Conservation (phyloP, 35 echinoderm and acorn worm genomes). For the Nesometra sesokonis region DNA sequence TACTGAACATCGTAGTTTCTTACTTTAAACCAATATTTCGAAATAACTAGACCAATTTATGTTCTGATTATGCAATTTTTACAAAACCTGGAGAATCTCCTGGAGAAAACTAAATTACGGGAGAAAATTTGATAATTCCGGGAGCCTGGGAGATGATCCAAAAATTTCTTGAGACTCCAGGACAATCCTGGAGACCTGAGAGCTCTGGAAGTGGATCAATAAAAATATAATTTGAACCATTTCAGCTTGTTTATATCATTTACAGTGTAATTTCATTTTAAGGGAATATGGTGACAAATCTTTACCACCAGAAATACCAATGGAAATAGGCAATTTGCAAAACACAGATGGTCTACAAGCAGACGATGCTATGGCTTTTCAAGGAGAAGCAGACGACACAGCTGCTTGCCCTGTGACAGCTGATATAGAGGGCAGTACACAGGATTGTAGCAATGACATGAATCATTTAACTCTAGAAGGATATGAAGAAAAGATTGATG, state of each 20-base stretch:
- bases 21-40: too few relatives aligned
- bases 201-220: too few relatives aligned
- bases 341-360: not conserved
- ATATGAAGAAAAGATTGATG: not conserved
- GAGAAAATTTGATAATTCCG: too few relatives aligned
- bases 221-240: too few relatives aligned
- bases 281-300: constrained; percentile 62
- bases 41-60: too few relatives aligned
- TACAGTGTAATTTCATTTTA: not conserved
- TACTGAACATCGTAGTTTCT: too few relatives aligned
- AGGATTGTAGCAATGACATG: not conserved
- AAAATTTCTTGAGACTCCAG: too few relatives aligned
- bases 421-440: not conserved
- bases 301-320: constrained; percentile 32
- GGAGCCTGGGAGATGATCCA: too few relatives aligned
- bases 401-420: not conserved
- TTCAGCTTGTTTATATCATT: not conserved
- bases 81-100: too few relatives aligned
- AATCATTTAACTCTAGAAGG: not conserved
- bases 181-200: too few relatives aligned
- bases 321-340: not conserved
- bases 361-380: not conserved
- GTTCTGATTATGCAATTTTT: too few relatives aligned
- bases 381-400: not conserved
- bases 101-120: too few relatives aligned